These are phyloP conservation scores for Hydrolagus affinis DNA, from an alignment of 2,113 vertebrate species.

Conservation along the genomic window DNA sequence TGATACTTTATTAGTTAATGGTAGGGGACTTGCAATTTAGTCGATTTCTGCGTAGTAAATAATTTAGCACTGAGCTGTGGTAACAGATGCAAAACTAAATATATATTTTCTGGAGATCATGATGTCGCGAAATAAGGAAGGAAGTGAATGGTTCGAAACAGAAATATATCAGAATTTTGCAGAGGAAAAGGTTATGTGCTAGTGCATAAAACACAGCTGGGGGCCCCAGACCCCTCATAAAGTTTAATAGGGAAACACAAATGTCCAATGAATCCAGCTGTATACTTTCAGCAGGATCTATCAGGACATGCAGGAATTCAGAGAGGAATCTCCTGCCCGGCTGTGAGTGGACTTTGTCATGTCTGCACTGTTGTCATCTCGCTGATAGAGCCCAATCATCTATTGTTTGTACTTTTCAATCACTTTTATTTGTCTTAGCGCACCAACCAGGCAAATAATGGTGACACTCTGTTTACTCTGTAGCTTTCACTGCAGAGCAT, in stretches of 20 bases:
- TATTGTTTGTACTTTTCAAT: constrained; percentile 51
- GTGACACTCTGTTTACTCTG: constrained; percentile 78
- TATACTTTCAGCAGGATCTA: constrained; percentile 55
- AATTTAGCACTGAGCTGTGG: background rate
- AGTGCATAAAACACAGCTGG: constrained; percentile 68
- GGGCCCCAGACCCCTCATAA: constrained; percentile 63
- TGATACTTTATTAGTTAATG: background rate
- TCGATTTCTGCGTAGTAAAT: background rate
- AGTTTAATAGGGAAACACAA: constrained; percentile 76
- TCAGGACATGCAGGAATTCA: constrained; percentile 49
- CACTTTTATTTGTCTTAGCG: constrained; percentile 84
- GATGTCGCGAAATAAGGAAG: constrained; percentile 22
- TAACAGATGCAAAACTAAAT: constrained; percentile 35
- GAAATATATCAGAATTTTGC: constrained; percentile 29
- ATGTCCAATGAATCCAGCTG: constrained; percentile 76
- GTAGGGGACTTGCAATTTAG: background rate
- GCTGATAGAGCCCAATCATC: constrained; percentile 39
- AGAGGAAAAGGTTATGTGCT: constrained; percentile 45
- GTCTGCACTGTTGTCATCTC: constrained; percentile 25
- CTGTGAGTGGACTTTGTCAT: constrained; percentile 16
- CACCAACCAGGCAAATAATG: constrained; percentile 70
- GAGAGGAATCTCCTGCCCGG: constrained; percentile 33
- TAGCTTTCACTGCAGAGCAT: constrained; percentile 67
- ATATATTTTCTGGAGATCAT: constrained; percentile 17
- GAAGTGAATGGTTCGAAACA: constrained; percentile 21